Base-by-base conservation (phyloP, 2,888 invertebrate genomes). In the Tanytarsus gracilentus region DNA sequence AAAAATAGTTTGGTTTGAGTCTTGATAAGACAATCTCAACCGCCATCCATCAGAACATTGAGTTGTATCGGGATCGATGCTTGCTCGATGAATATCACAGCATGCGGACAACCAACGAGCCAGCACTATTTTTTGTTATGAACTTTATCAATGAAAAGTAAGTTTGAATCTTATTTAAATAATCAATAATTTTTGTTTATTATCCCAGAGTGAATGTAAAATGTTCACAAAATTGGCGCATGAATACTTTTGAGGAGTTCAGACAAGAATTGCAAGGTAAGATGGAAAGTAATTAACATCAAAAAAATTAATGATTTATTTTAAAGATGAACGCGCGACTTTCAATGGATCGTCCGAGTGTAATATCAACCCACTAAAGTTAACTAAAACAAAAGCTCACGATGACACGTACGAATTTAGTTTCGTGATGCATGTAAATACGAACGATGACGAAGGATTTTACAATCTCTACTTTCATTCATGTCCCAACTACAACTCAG, bases 391-490 rank as follows among this genome's bases (percentile, higher is more conserved):
- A 9, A 60, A 50, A 23, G 14, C 9, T 3, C 9, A 9, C 8
- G 50, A 60, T 49, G 60, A 33, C 14, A 50, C 36, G 9, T 60
- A 21, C 11, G 33, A 39, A 9, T 60, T 60, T n/a, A 60, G 48
- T 8, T 93, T 94, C 69, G 80, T 83, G 2, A 82, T 93, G 76
- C 81, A 80, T 65, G 84, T 95, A 58, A 82, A 82, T 0, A 82
- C 82, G 3, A 77, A 82, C 40, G 79, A 80, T 39, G 91, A 94
- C 67, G 90, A 94, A 72, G 98, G 98, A 0, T 78, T 95, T 3
- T 99, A 98, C 73, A 93, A 90, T 73, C 76, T 99, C 52, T 93
- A 91, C 70, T 96, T 96, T 71, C 95, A 97, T 73, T 95, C 89
- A 70, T 99, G 98, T 72, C 88, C 86, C 23, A 84, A 83, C 67